phyloP scores from a whole-genome alignment of 2,113 vertebrate species.

The Anarhynchus alexandrinus region DNA sequence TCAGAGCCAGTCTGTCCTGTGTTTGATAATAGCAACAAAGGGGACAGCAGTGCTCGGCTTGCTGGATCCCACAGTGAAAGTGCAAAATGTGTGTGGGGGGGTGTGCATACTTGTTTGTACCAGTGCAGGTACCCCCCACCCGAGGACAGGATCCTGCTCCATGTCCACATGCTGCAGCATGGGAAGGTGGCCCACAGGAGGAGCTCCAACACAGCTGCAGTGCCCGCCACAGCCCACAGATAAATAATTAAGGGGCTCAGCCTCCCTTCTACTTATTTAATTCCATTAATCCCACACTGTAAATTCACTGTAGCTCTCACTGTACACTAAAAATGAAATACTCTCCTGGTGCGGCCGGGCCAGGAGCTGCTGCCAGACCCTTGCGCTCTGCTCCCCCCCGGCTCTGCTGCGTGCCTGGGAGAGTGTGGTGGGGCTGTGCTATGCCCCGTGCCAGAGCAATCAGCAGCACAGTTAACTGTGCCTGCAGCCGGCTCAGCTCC shows the following conservation, averaged over 20 bases:
- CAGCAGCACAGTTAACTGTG: background rate
- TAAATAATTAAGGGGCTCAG: background rate
- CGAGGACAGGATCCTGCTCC: background rate
- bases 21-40: background rate
- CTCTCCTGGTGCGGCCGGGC: background rate
- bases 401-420: background rate
- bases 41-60: accelerated
- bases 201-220: conserved; percentile 58
- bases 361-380: conserved; percentile 2
- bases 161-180: background rate
- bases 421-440: accelerated
- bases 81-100: accelerated
- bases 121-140: accelerated
- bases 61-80: background rate
- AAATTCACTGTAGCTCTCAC: conserved; percentile 21
- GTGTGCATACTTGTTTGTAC: too few relatives aligned
- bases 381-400: background rate
- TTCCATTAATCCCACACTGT: conserved; percentile 49
- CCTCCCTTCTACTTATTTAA: conserved; percentile 10
- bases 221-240: background rate
- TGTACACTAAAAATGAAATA: conserved; percentile 44
- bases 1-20: accelerated
- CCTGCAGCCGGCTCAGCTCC: background rate
- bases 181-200: conserved; percentile 46
- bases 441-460: background rate